phyloP scores from a whole-genome alignment of 2,113 vertebrate species.

The Okapia johnstoni region DNA sequence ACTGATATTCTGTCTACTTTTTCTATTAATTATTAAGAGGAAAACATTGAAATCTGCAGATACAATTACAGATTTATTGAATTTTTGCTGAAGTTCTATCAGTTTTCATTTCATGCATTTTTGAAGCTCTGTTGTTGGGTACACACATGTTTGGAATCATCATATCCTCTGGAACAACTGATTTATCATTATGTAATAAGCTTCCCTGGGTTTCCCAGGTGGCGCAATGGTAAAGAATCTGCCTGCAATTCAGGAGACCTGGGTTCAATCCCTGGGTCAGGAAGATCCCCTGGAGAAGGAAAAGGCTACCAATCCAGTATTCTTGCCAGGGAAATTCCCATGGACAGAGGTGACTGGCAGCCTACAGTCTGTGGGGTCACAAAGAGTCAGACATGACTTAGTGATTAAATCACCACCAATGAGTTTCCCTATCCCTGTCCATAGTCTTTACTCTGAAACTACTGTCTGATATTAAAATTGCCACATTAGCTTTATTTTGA shows the following conservation, averaged over 20 bases:
- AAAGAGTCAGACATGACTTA: background rate
- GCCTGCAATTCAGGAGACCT: background rate
- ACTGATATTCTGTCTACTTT: background rate
- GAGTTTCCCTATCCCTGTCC: background rate
- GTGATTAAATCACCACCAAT: background rate
- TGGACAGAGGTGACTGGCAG: background rate
- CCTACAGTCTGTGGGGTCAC: background rate
- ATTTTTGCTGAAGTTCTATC: background rate
- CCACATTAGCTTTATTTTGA: background rate
- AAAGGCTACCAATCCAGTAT: background rate
- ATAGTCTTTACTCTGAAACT: background rate
- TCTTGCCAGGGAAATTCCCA: background rate
- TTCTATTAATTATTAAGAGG: background rate
- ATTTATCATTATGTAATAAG: background rate
- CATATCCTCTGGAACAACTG: background rate
- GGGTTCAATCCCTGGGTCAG: background rate
- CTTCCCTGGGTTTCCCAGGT: background rate
- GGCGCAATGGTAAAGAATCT: background rate
- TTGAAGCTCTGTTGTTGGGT: background rate
- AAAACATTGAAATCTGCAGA: background rate
- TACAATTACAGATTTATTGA: background rate
- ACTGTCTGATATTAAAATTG: background rate
- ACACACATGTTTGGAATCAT: background rate
- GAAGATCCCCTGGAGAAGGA: background rate
- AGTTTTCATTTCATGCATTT: background rate